These are phyloP conservation scores for Crossaster papposus DNA, from an alignment of 53 echinoderm and acorn worm genomes.

Conservation along the genomic window DNA sequence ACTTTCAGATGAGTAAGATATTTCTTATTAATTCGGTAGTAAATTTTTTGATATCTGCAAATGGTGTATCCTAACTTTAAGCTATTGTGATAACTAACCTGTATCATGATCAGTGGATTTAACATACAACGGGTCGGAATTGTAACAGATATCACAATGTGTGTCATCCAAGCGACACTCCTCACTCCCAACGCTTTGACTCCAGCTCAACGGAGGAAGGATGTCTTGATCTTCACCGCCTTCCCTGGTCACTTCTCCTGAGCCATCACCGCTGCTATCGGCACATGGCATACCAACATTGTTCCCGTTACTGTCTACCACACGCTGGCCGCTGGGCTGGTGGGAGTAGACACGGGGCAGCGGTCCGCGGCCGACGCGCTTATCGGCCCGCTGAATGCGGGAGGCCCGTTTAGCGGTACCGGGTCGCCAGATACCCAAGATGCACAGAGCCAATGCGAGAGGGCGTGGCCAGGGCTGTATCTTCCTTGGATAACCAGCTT, in stretches of 20 bases:
- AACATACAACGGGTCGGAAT: neutral
- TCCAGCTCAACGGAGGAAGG: neutral
- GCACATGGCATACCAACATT: neutral
- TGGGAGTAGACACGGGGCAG: constrained; percentile 12
- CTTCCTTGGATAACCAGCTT: constrained; percentile 36
- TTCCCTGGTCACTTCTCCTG: neutral
- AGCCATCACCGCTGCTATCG: neutral
- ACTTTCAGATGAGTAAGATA: too few relatives aligned
- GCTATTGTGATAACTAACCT: too few relatives aligned
- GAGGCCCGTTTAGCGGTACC: neutral
- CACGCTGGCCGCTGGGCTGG: neutral
- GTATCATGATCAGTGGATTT: neutral
- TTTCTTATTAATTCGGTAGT: too few relatives aligned
- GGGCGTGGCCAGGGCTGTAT: constrained; percentile 33
- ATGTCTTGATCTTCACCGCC: neutral
- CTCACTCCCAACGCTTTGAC: neutral
- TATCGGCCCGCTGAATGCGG: neutral
- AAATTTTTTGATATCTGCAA: too few relatives aligned
- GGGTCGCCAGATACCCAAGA: constrained; percentile 46
- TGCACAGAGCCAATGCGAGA: constrained; percentile 13
- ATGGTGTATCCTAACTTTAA: too few relatives aligned
- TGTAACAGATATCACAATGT: constrained; percentile 2
- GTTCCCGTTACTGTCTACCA: constrained; percentile 12
- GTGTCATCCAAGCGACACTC: constrained; percentile 12
- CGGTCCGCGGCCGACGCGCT: neutral